Evolutionary conservation across 2,888 invertebrate genomes (phyloP), one percentile per base, ranked within the genome.

Genomic region (Kuschelorhynchus macadamiae): DNA sequence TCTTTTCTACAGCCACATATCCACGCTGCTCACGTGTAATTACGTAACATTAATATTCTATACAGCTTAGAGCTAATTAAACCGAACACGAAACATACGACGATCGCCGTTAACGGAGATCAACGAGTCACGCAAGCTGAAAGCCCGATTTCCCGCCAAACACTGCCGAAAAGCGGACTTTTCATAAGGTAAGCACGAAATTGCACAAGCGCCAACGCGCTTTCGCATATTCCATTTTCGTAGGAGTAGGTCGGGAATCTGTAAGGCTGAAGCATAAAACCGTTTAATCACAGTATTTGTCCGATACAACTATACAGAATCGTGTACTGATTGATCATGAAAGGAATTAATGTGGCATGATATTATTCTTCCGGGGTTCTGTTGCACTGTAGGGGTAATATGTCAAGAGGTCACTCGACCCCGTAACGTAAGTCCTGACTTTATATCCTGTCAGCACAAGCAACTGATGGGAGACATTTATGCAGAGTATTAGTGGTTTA

Each of bases 171-270:
- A 60, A 60, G 52, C 44, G 52, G 30, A 20, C 18, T 44, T 62
- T 52, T 49, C 53, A 21, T 53, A 30, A 44, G 61, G 8, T 44
- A 33, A 52, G 33, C 53, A 52, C 41, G 36, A 52, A 52, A 52
- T 62, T 50, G 61, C 61, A 62, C 61, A 62, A 62, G 53, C 61
- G 60, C 60, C 60, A 60, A 17, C 50, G 60, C 60, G 41, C 61
- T 42, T 60, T 49, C 49, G 60, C 30, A n/a, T 60, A 60, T 60
- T 62, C 61, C 44, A 62, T 41, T 62, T 52, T 52, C 39, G 42
- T 12, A 41, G 42, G 61, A 62, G 32, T 62, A 62, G 61, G 61
- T 62, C 61, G 61, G 61, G 61, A 50, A 62, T 62, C 41, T 30
- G 17, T 16, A 53, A 61, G 52, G 52, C 53, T 11, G 33, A 33